Base-by-base conservation (phyloP, 1,140 invertebrate genomes). In the Aphaenogaster floridana region DNA sequence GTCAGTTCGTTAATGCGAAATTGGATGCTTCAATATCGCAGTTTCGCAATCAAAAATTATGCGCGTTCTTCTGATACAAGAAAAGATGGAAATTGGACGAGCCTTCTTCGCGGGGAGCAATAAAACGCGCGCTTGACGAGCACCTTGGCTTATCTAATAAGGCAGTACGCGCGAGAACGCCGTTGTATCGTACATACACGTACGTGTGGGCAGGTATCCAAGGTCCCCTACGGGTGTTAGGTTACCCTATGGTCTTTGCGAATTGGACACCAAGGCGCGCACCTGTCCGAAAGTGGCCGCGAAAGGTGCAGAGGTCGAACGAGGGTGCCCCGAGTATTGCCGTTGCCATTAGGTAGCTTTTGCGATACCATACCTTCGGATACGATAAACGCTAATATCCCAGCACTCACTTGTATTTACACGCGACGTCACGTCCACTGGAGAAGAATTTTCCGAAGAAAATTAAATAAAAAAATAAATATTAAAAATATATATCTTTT, bases 161-260 rank as follows among this genome's bases (percentile, higher is more conserved):
- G 89, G 89, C 85, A 11, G 42, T 66, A 74, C 68, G 15, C 34
- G 7, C 45, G 17, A 85, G 48, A 85, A 45, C 57, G 54, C 34
- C 39, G 34, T 52, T 34, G 63, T 68, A 77, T 81, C 74, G 76
- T 71, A 28, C 45, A 45, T 54, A 4, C 11, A n/a, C 7, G 8
- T 54, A 72, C 54, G 39, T 61, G 69, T 83, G 28, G 45, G 92
- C 91, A 93, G 92, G 91, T 86, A 86, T 87, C 93, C 93, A 93
- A 94, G 93, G 94, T 93, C 91, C 90, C 68, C 84, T 45, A 36
- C 57, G 83, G 87, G 91, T 88, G 76, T 92, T 91, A 76, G 85
- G 88, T 94, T 94, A 93, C 92, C 64, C 81, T 61, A 52, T 59
- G 39, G 52, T 66, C 59, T 66, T 50, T 61, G 52, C 59, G 66